Conservation (phyloP, 1,140 invertebrate genomes). For the Neodiprion virginianus region DNA sequence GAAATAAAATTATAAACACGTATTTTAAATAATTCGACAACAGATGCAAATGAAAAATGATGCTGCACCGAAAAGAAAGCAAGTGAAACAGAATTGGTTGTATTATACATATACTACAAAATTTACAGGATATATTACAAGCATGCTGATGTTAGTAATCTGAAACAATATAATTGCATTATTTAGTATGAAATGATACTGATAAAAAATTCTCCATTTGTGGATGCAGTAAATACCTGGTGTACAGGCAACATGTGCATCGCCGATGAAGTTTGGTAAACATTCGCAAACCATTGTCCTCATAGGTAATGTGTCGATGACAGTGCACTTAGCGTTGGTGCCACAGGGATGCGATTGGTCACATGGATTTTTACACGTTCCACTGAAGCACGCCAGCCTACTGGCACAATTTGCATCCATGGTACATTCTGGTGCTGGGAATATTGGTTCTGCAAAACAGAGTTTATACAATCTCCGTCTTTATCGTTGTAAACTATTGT, state of each 20-base stretch:
- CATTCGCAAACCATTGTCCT: conserved; percentile 89
- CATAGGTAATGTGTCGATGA: conserved; percentile 84
- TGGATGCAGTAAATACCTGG: conserved; percentile 65
- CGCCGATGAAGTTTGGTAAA: conserved; percentile 79
- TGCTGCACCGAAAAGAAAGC: background rate
- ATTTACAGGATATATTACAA: conserved; percentile 8
- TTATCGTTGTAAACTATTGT: background rate
- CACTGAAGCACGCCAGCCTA: conserved; percentile 82
- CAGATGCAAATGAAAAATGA: background rate
- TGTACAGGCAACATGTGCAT: conserved; percentile 82
- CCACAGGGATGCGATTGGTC: conserved; percentile 80
- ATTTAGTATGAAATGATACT: conserved; percentile 1
- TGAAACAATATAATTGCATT: background rate
- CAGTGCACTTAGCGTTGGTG: conserved; percentile 77
- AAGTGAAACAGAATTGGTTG: conserved; percentile 10
- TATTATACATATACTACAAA: conserved; percentile 2
- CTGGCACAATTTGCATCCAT: conserved; percentile 85
- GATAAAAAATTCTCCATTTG: background rate
- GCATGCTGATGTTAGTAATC: background rate
- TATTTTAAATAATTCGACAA: background rate
- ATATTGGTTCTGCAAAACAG: conserved; percentile 58
- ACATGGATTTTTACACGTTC: conserved; percentile 85
- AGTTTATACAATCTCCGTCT: conserved; percentile 12
- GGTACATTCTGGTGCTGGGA: conserved; percentile 72
- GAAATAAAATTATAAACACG: background rate